Evolutionary conservation across 2,113 vertebrate species (phyloP).

Genomic region (Rhynchomys soricoides): DNA sequence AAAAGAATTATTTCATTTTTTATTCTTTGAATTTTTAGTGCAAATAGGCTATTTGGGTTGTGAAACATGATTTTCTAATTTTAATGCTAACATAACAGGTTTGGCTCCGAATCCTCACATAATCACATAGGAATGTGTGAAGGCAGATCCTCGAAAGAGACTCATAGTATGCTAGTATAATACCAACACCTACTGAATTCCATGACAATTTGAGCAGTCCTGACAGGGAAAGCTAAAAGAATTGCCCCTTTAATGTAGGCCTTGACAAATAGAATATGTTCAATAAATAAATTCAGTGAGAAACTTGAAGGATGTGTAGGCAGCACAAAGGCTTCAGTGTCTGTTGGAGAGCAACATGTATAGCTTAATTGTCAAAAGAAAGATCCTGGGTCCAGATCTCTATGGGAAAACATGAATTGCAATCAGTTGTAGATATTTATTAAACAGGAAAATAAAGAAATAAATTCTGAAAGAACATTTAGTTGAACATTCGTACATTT

Average conservation of each 20-base stretch:
- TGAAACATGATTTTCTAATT: not conserved
- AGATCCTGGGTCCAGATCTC: not conserved
- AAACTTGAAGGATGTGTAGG: fast-evolving
- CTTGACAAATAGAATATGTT: not conserved
- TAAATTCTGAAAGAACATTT: not conserved
- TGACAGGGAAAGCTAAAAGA: not conserved
- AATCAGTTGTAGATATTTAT: not conserved
- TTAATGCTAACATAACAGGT: not conserved
- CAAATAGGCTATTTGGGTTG: not conserved
- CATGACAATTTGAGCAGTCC: not conserved
- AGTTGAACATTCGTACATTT: not conserved
- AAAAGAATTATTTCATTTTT: not conserved
- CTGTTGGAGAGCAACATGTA: not conserved
- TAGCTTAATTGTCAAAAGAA: not conserved
- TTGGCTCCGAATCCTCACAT: not conserved
- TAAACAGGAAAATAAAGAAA: not conserved
- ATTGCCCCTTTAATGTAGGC: not conserved
- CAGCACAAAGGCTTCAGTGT: fast-evolving
- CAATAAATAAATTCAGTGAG: not conserved
- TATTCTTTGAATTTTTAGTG: not conserved
- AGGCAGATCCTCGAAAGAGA: not conserved
- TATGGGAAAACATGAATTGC: not conserved
- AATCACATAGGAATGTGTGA: not conserved
- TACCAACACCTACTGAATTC: not conserved
- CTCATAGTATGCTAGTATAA: not conserved